Evolutionary conservation across 2,113 vertebrate species (phyloP), one percentile per base, ranked within the genome.

Genomic region (Ictidomys tridecemlineatus): DNA sequence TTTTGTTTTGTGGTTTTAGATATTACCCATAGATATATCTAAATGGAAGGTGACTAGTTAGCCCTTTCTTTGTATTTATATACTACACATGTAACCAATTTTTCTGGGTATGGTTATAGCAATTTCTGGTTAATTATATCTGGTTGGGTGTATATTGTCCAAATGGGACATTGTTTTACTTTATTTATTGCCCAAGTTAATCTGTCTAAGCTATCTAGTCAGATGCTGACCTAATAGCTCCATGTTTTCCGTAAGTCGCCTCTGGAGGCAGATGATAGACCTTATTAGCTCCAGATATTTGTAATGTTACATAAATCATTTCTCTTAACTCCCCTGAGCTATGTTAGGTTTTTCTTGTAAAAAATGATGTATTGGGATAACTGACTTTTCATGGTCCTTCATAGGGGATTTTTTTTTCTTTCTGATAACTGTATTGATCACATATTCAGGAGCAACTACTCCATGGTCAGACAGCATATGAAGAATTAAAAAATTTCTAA

Each of bases 71-170:
- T 92, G 17, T 77, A 9, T 85, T 78, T 90, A 39, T 5, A 28
- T 22, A 45, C 2, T 85, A 24, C 8, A 51, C 7, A 34, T 5
- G 56, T 48, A 34, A 8, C 88, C 26, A 69, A 0, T 89, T 95
- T 51, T 10, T 89, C 28, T 63, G 91, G 30, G 16, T 89, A 16
- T 53, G 78, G 7, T 88, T 88, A 63, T 12, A 95, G 56, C 63
- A 84, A 28, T 89, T 93, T 92, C 32, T 96, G 77, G n/a, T 90
- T 87, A 72, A 90, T 92, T 89, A 85, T 10, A 37, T 58, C 7
- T 88, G 26, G 39, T 65, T 85, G 84, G 42, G 37, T 70, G 51
- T 76, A 34, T 63, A 5, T 85, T 94, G 67, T 17, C 48, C 65
- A 76, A 26, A 37, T 69, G n/a, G 74, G 65, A 30, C 65, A 53